Evolutionary conservation across 2,797 vertebrate genomes (phyloP).

Genomic region (Enteromius anoplus): DNA sequence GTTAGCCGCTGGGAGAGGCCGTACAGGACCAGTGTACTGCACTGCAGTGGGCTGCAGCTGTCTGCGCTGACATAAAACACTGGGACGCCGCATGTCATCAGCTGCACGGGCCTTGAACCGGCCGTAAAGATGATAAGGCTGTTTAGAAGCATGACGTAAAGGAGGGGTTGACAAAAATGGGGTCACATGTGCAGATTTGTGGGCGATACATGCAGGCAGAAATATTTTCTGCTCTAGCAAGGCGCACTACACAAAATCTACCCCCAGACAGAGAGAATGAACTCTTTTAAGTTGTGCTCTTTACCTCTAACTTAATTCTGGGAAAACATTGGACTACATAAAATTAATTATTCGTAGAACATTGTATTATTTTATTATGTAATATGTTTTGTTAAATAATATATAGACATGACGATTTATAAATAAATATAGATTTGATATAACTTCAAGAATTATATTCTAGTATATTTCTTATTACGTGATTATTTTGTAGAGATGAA

Average conservation of each 20-base stretch:
- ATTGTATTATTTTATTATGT: neutral
- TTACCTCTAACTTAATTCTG: constrained; percentile 8
- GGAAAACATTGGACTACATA: neutral
- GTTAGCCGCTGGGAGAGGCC: constrained; percentile 38
- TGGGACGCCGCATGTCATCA: neutral
- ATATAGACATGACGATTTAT: too few species aligned
- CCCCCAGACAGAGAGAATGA: neutral
- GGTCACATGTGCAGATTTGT: constrained; percentile 30
- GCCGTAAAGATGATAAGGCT: constrained; percentile 43
- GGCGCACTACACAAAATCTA: neutral
- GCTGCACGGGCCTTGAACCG: constrained; percentile 31
- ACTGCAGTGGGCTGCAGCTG: neutral
- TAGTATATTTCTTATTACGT: too few species aligned
- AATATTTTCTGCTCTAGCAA: neutral
- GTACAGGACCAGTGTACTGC: neutral
- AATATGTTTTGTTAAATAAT: too few species aligned
- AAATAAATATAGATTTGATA: too few species aligned
- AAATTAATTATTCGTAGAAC: neutral
- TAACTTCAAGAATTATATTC: too few species aligned
- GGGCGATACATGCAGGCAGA: neutral
- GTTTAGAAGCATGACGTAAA: constrained; percentile 43
- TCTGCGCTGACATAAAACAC: constrained; percentile 28
- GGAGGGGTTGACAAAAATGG: constrained; percentile 32
- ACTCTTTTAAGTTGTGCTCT: constrained; percentile 9
- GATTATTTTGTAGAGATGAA: too few species aligned